Percentiles rank a stretch among this genome's conserved stretches.
These are phyloP conservation scores for Oasisia sp. DNA, from an alignment of 2,888 invertebrate genomes.

Conservation along the genomic window DNA sequence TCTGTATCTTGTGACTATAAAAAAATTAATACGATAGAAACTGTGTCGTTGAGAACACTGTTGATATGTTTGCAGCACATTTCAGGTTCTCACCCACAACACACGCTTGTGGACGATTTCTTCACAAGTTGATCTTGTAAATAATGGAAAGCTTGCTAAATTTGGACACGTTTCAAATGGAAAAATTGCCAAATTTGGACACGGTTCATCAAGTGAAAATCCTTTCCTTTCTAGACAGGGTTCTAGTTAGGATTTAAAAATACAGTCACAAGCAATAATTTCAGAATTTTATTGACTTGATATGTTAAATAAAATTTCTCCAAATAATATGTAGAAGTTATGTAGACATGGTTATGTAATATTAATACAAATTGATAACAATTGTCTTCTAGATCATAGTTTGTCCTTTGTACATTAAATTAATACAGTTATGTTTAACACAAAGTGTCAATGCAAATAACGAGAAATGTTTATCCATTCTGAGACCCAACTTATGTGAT, in stretches of 20 bases:
- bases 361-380: no score
- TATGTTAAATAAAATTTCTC: not conserved
- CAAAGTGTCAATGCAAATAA: not conserved
- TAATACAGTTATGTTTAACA: no score
- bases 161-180: not conserved
- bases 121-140: not conserved
- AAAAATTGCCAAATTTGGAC: not conserved
- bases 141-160: not conserved
- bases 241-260: not conserved
- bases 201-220: not conserved
- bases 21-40: not conserved
- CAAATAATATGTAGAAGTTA: not conserved
- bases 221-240: constrained; percentile 13
- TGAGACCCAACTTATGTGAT: not conserved
- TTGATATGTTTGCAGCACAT: constrained; percentile 8
- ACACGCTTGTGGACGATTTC: not conserved
- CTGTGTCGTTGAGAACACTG: not conserved
- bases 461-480: not conserved
- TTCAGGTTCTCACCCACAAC: constrained; percentile 8
- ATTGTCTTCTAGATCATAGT: no score
- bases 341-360: no score
- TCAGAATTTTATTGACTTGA: not conserved
- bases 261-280: not conserved
- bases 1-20: not conserved
- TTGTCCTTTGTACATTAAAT: no score